A percentile compares a stretch with the other conserved stretches of the same genome.
These are phyloP conservation scores for Drosophila bipectinata DNA, from an alignment of 1,140 invertebrate genomes.

Conservation along the genomic window DNA sequence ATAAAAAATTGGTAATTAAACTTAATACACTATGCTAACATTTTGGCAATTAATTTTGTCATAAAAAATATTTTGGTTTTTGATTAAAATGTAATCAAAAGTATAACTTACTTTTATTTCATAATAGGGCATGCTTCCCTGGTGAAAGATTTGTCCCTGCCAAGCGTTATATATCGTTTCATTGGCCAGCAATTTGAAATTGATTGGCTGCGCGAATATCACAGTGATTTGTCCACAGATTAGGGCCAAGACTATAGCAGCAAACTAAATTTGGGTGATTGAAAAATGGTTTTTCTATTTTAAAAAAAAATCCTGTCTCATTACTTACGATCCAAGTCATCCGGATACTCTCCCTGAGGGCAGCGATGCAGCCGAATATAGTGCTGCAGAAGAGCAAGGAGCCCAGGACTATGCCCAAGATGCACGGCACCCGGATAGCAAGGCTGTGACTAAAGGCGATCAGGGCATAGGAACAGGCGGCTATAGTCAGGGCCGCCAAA, in stretches of 20 bases:
- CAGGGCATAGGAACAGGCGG: slow-evolving; percentile 67
- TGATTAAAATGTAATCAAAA: not conserved
- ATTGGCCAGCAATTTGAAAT: slow-evolving; percentile 65
- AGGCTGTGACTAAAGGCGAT: slow-evolving; percentile 50
- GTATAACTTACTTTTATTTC: slow-evolving; percentile 68
- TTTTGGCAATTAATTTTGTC: not conserved
- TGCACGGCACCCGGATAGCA: slow-evolving; percentile 72
- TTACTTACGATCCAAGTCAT: slow-evolving; percentile 75
- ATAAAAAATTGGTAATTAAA: not conserved
- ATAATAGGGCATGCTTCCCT: slow-evolving; percentile 61
- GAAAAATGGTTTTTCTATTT: not conserved
- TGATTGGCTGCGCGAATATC: slow-evolving; percentile 70
- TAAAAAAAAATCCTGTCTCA: not conserved
- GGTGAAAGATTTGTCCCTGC: slow-evolving; percentile 55
- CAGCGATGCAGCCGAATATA: slow-evolving; percentile 69
- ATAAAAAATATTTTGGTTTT: not conserved
- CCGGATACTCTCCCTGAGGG: slow-evolving; percentile 58
- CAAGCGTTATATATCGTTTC: slow-evolving; percentile 70
- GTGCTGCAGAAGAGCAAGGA: slow-evolving; percentile 67
- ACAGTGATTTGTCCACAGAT: slow-evolving; percentile 74
- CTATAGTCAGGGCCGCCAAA: slow-evolving; percentile 61
- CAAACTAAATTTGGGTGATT: slow-evolving; percentile 44
- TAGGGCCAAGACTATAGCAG: slow-evolving; percentile 61
- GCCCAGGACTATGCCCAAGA: slow-evolving; percentile 67
- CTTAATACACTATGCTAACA: no score